Evolutionary conservation across 2,797 vertebrate species (phyloP).

Genomic region (Euthynnus affinis): DNA sequence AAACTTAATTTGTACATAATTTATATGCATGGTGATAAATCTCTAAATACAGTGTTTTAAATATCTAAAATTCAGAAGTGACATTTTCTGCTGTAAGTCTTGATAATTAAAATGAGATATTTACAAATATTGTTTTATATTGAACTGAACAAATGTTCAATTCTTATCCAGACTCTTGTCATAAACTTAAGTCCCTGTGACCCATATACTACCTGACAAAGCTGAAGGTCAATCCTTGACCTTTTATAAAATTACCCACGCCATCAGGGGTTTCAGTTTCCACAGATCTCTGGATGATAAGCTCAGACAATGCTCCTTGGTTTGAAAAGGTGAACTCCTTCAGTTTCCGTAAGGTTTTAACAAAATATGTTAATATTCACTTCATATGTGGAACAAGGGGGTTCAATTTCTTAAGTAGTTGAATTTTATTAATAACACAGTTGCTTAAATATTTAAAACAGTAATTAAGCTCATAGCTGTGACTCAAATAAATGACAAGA

Average conservation of each 20-base stretch:
- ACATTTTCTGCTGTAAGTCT: background rate
- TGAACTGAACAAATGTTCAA: background rate
- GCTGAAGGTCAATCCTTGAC: slow-evolving; percentile 68
- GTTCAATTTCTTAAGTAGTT: no score
- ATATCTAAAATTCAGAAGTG: background rate
- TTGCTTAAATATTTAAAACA: no score
- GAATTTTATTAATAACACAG: no score
- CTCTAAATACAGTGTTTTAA: background rate
- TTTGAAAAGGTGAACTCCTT: slow-evolving; percentile 35
- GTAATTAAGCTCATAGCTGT: no score
- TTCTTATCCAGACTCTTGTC: background rate
- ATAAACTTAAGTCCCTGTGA: slow-evolving; percentile 21
- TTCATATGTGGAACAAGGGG: background rate
- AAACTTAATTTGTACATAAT: no score
- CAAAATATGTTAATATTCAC: background rate
- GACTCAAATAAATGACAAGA: background rate
- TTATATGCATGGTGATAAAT: no score
- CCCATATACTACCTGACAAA: slow-evolving; percentile 24
- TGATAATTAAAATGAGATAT: background rate
- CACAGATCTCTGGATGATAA: slow-evolving; percentile 71
- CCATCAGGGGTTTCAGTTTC: slow-evolving; percentile 69
- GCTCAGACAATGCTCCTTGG: slow-evolving; percentile 58
- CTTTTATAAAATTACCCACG: slow-evolving; percentile 57
- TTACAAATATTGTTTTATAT: background rate
- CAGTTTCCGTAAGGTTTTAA: slow-evolving; percentile 1